Base-by-base conservation (phyloP, 2,888 invertebrate genomes). In the Pyralis farinalis region DNA sequence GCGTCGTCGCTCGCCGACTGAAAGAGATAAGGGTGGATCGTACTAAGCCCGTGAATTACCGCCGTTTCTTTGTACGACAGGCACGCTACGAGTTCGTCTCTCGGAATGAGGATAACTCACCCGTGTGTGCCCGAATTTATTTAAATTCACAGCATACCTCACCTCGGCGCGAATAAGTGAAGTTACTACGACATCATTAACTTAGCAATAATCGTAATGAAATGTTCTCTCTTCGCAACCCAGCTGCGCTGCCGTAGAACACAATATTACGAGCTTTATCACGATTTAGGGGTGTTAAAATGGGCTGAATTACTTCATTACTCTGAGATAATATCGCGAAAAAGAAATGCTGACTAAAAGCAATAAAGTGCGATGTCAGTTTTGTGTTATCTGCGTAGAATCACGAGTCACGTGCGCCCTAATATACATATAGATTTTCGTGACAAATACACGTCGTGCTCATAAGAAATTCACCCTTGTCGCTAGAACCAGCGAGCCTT, bases 401-500 rank as follows among this genome's bases (percentile, higher is more conserved):
- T 63, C 49, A 45, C 43, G 47, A 44, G 35, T 48, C 55, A 57
- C 55, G 55, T 56, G 55, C 46, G 42, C 51, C 42, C 53, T 56
- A 58, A 61, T 64, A 60, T 69, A 69, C 63, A 59, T 71, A 70
- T 76, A 72, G 67, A 73, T 75, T 71, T 72, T 66, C 60, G 71
- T 75, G 77, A 81, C 74, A 76, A 74, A 75, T 75, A 73, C 68
- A 66, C 66, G 64, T 58, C 57, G 56, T 53, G 58, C 69, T 79
- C 72, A 75, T 78, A 79, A 82, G 74, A 79, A 76, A 84, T 78
- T 80, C 79, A 75, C 76, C 75, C 76, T 71, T 73, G 75, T 76
- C 72, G 64, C 64, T 65, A 65, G 69, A 65, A 55, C 48, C 58
- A 67, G 71, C 68, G 70, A 69, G 65, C 63, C 58, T 57, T 59